Evolutionary conservation across 1,140 invertebrate species (phyloP).

Genomic region (Heterodera schachtii): DNA sequence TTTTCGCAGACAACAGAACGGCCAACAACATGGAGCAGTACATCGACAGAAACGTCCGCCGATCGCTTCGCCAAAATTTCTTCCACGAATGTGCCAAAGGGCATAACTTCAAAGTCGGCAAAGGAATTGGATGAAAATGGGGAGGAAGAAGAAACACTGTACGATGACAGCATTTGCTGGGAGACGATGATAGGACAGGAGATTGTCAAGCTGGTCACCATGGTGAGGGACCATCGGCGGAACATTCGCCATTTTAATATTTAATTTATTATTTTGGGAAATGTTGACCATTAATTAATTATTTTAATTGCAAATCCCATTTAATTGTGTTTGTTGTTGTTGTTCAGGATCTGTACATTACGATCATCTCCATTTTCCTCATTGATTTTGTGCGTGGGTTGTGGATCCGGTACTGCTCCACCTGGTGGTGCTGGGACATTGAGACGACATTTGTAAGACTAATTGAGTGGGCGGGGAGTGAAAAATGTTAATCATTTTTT

Average conservation of each 20-base stretch:
- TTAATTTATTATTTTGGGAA: no score
- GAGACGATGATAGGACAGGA: constrained; percentile 93
- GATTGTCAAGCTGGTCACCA: constrained; percentile 45
- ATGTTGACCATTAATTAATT: no score
- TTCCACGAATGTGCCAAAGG: neutral
- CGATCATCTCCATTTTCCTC: constrained; percentile 78
- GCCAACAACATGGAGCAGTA: neutral
- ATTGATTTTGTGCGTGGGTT: constrained; percentile 88
- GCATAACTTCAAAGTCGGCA: neutral
- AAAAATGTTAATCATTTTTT: neutral
- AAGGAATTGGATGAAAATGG: constrained; percentile 4
- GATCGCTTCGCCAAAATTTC: neutral
- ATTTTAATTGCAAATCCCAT: no score
- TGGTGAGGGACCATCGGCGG: constrained; percentile 16
- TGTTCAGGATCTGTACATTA: constrained; percentile 66
- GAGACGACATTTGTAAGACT: constrained; percentile 79
- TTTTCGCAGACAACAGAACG: neutral
- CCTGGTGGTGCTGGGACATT: constrained; percentile 95
- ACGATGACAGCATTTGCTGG: constrained; percentile 77
- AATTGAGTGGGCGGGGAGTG: neutral
- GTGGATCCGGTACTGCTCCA: constrained; percentile 83
- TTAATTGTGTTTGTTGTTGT: no score
- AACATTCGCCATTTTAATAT: no score
- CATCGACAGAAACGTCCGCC: neutral
- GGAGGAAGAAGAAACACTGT: constrained; percentile 35